phyloP scores from a whole-genome alignment of 2,113 vertebrate species.

The Edolisoma coerulescens region DNA sequence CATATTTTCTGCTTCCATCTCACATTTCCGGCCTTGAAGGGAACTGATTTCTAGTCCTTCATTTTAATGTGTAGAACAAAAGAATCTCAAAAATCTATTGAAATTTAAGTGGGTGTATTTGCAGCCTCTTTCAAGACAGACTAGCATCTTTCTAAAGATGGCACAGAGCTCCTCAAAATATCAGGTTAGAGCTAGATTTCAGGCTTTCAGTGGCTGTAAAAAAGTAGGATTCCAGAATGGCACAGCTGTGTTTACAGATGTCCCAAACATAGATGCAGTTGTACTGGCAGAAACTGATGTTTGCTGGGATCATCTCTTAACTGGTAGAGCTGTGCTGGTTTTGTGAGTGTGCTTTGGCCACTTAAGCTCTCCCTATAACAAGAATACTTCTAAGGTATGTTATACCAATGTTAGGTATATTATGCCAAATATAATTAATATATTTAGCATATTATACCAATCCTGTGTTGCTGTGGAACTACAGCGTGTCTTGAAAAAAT shows the following conservation, averaged over 20 bases:
- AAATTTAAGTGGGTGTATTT: slow-evolving; percentile 12
- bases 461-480: background rate
- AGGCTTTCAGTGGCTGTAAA: background rate
- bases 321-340: background rate
- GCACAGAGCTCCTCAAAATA: background rate
- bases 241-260: slow-evolving; percentile 39
- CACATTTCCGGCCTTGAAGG: background rate
- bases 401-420: background rate
- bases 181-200: background rate
- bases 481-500: background rate
- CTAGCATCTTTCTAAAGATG: slow-evolving; percentile 5
- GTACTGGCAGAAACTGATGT: background rate
- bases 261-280: background rate
- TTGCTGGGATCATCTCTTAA: background rate
- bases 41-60: background rate
- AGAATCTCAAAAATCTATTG: slow-evolving; percentile 12
- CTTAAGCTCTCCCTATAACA: background rate
- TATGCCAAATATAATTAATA: background rate
- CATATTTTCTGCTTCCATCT: background rate
- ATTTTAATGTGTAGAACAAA: slow-evolving; percentile 7
- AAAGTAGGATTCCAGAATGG: background rate
- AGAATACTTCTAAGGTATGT: background rate
- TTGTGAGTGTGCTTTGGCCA: background rate
- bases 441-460: background rate
- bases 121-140: background rate